phyloP scores from a whole-genome alignment of 2,888 invertebrate genomes.

The Eudasyphora cyanicolor region DNA sequence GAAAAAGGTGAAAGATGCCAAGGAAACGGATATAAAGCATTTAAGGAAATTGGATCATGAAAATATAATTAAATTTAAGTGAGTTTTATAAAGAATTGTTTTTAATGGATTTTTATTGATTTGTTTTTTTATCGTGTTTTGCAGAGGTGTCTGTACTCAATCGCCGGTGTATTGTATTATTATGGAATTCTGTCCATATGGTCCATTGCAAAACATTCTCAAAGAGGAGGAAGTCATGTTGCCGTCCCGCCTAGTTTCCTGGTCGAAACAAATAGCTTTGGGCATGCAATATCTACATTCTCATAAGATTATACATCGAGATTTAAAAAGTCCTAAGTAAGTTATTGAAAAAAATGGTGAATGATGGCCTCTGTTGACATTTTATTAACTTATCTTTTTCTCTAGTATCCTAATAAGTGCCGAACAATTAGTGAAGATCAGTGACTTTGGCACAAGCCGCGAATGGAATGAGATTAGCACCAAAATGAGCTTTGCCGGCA shows the following conservation, averaged over 20 bases:
- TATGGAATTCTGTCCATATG: conserved; percentile 99
- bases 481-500: conserved; percentile 98
- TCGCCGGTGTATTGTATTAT: conserved; percentile 96
- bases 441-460: conserved; percentile 97
- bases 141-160: conserved; percentile 94
- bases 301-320: conserved; percentile 98
- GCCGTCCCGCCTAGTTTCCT: conserved; percentile 92
- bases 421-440: conserved; percentile 93
- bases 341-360: conserved; percentile 77
- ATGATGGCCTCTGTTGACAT: not conserved
- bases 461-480: conserved; percentile 97
- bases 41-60: conserved; percentile 95
- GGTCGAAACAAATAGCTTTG: conserved; percentile 96
- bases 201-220: conserved; percentile 95
- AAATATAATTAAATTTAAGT: conserved; percentile 90
- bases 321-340: conserved; percentile 99
- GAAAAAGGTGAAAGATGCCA: conserved; percentile 95
- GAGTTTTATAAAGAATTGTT: conserved; percentile 66
- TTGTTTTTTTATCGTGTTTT: conserved; percentile 68
- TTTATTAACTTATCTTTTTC: conserved; percentile 25
- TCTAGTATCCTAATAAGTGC: conserved; percentile 91
- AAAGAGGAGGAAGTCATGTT: conserved; percentile 91
- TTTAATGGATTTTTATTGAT: conserved; percentile 56
- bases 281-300: conserved; percentile 98
- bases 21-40: conserved; percentile 96